A percentile compares a stretch with the other conserved stretches of the same genome.
phyloP scores from a whole-genome alignment of 2,113 vertebrate genomes.

The Lepus americanus region DNA sequence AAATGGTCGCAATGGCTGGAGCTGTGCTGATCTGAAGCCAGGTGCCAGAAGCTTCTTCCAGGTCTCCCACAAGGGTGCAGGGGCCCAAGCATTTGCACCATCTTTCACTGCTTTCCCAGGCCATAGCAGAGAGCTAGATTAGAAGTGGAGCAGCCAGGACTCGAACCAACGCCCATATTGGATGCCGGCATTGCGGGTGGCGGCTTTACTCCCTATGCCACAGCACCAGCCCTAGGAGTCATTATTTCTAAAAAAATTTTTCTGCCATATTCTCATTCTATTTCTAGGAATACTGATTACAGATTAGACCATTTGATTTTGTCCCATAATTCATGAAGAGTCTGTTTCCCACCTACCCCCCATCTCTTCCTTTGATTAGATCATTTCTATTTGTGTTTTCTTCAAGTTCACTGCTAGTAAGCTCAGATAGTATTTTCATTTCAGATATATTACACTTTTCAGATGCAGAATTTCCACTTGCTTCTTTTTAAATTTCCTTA shows the following conservation, averaged over 20 bases:
- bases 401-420: not conserved
- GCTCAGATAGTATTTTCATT: not conserved
- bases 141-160: too few relatives aligned
- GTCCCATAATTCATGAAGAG: not conserved
- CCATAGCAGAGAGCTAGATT: too few relatives aligned
- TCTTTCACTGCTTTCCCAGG: too few relatives aligned
- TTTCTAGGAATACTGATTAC: not conserved
- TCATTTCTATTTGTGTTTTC: not conserved
- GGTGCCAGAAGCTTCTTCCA: too few relatives aligned
- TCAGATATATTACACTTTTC: not conserved
- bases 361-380: not conserved
- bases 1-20: too few relatives aligned
- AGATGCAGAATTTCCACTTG: not conserved
- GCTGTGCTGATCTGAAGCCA: too few relatives aligned
- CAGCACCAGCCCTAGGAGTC: too few relatives aligned
- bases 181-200: too few relatives aligned
- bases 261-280: not conserved
- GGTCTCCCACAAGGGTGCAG: too few relatives aligned
- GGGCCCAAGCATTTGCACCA: too few relatives aligned
- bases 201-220: too few relatives aligned
- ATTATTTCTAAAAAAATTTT: not conserved
- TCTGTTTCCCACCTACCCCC: not conserved
- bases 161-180: too few relatives aligned
- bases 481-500: not conserved
- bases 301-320: not conserved